Evolutionary conservation across 2,113 vertebrate species (phyloP).

Genomic region (Callipepla californica): DNA sequence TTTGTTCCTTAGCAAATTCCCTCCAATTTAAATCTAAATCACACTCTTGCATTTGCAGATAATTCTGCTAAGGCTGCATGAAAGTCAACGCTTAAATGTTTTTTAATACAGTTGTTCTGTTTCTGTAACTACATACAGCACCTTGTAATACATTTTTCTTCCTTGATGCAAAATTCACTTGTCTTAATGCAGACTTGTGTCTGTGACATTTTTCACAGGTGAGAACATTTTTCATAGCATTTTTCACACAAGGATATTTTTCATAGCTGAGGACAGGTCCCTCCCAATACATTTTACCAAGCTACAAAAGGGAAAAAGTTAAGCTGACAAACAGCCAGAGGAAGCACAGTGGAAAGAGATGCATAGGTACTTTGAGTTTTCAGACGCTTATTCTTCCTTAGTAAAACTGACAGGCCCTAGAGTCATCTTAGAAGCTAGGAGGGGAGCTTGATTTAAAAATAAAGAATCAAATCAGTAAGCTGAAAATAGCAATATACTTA

Average conservation of each 20-base stretch:
- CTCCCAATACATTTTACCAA: neutral
- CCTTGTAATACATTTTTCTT: neutral
- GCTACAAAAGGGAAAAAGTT: neutral
- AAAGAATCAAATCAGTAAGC: neutral
- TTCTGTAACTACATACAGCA: neutral
- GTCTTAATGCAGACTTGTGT: neutral
- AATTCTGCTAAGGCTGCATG: neutral
- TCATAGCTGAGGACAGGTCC: neutral
- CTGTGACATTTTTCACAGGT: neutral
- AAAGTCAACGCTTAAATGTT: neutral
- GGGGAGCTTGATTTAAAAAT: neutral
- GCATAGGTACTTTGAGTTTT: neutral
- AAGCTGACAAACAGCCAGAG: neutral
- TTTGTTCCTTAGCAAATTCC: neutral
- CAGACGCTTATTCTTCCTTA: neutral
- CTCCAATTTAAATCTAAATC: neutral
- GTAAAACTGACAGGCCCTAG: neutral
- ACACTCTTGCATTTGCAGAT: neutral
- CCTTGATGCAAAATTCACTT: neutral
- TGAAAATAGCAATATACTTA: neutral
- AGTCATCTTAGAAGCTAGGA: accelerated
- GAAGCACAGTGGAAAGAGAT: neutral
- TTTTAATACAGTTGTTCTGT: neutral
- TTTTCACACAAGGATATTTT: too few relatives aligned
- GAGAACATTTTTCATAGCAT: too few relatives aligned